Conservation (phyloP, 2,113 vertebrate genomes). For the Symphodus melops region DNA sequence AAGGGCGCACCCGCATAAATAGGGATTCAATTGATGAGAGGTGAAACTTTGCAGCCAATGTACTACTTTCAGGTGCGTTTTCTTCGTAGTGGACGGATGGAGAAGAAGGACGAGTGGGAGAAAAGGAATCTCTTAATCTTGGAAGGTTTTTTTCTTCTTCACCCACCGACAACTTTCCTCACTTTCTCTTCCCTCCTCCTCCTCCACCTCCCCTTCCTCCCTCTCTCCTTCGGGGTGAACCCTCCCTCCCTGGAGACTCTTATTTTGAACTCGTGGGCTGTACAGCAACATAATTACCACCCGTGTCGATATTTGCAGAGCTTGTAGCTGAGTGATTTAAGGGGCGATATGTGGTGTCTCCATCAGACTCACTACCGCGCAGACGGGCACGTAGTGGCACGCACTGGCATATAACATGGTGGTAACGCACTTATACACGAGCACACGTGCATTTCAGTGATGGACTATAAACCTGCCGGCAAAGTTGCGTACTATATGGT, state of each 20-base stretch:
- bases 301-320: constrained; percentile 32
- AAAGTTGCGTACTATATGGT: neutral
- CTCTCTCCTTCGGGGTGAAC: constrained; percentile 27
- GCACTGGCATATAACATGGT: neutral
- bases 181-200: constrained; percentile 58
- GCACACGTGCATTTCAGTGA: neutral
- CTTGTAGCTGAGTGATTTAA: constrained; percentile 51
- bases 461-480: neutral
- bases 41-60: neutral
- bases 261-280: constrained; percentile 15
- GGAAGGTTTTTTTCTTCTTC: constrained; percentile 38
- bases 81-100: constrained; percentile 40
- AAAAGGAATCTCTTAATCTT: neutral
- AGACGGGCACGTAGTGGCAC: neutral
- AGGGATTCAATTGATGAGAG: neutral
- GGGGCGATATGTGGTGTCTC: neutral
- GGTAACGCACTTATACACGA: neutral
- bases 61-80: neutral
- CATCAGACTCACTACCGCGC: neutral
- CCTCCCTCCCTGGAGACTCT: constrained; percentile 52
- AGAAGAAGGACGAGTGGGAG: constrained; percentile 2
- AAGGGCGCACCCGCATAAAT: constrained; percentile 24
- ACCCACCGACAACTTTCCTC: constrained; percentile 49
- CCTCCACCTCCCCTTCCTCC: constrained; percentile 2
- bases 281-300: constrained; percentile 35